These are phyloP conservation scores for Macaria liturata DNA, from an alignment of 2,888 invertebrate species.

Conservation along the genomic window DNA sequence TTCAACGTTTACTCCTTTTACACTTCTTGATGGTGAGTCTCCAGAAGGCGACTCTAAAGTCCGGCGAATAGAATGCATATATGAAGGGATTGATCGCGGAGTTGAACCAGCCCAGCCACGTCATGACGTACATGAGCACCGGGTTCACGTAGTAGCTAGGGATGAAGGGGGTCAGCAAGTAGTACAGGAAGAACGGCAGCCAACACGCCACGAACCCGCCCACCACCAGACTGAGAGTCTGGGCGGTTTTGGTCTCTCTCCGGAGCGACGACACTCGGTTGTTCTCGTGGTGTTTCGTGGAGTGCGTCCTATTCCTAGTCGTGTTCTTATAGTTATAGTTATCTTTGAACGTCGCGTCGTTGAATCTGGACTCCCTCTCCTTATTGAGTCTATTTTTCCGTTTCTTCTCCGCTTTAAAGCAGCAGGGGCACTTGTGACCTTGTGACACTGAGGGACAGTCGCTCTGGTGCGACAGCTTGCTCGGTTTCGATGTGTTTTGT, in stretches of 20 bases:
- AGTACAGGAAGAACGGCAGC: slow-evolving; percentile 94
- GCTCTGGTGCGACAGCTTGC: slow-evolving; percentile 61
- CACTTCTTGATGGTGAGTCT: slow-evolving; percentile 89
- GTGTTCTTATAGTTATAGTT: slow-evolving; percentile 73
- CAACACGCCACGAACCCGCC: slow-evolving; percentile 95
- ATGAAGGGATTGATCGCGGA: slow-evolving; percentile 96
- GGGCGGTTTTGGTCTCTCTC: slow-evolving; percentile 94
- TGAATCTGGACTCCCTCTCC: slow-evolving; percentile 65
- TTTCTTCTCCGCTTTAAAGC: slow-evolving; percentile 52
- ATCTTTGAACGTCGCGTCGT: slow-evolving; percentile 72
- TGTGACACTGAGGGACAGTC: slow-evolving; percentile 58
- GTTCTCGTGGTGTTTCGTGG: slow-evolving; percentile 81
- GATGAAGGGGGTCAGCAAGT: slow-evolving; percentile 91
- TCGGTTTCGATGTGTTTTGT: slow-evolving; percentile 67
- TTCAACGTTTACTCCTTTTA: slow-evolving; percentile 66
- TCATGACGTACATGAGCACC: slow-evolving; percentile 88
- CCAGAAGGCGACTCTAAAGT: slow-evolving; percentile 94
- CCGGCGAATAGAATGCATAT: slow-evolving; percentile 94
- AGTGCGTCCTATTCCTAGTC: slow-evolving; percentile 72
- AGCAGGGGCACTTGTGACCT: slow-evolving; percentile 73
- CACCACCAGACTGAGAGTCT: slow-evolving; percentile 93
- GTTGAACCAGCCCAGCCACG: slow-evolving; percentile 96
- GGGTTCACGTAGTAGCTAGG: slow-evolving; percentile 83
- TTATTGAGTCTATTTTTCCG: slow-evolving; percentile 50
- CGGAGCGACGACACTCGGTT: slow-evolving; percentile 87